Percentiles rank a stretch among this genome's conserved stretches.
Conservation (phyloP, 2,888 invertebrate genomes). For the Parapristionchus giblindavisi region DNA sequence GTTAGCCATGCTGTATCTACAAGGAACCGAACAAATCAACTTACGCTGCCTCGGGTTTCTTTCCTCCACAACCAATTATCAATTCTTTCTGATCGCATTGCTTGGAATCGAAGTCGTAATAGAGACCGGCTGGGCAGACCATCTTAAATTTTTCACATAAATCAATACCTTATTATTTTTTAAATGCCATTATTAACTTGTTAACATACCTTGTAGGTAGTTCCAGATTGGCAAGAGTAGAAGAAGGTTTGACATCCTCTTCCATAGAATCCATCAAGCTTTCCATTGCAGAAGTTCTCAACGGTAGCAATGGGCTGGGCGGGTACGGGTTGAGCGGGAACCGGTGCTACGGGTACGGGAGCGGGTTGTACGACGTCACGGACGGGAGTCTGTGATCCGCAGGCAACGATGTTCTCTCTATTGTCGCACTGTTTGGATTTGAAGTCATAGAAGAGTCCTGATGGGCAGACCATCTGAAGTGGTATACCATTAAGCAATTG, state of each 20-base stretch:
- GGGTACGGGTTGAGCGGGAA: conserved; percentile 9
- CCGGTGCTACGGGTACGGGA: neutral
- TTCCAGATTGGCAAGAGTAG: conserved; percentile 24
- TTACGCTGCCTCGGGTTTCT: no score
- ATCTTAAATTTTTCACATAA: no score
- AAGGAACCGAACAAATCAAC: no score
- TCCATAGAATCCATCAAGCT: conserved; percentile 28
- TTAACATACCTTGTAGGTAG: conserved; percentile 33
- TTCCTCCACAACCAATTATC: conserved; percentile 25
- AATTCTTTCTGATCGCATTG: conserved; percentile 8
- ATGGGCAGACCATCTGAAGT: conserved; percentile 44
- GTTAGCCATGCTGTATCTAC: no score
- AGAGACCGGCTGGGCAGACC: conserved; percentile 28
- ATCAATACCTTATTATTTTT: no score
- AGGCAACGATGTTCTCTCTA: conserved; percentile 43
- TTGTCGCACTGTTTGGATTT: conserved; percentile 39
- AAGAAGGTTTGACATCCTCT: conserved; percentile 18
- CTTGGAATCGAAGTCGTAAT: conserved; percentile 9
- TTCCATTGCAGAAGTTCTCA: conserved; percentile 27
- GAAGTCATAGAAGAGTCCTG: conserved; percentile 41
- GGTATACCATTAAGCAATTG: neutral
- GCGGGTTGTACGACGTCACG: no score
- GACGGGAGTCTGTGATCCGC: conserved; percentile 42
- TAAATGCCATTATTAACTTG: no score
- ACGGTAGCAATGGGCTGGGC: conserved; percentile 13